Conservation (phyloP, 2,797 vertebrate genomes). For the Platalea minor region DNA sequence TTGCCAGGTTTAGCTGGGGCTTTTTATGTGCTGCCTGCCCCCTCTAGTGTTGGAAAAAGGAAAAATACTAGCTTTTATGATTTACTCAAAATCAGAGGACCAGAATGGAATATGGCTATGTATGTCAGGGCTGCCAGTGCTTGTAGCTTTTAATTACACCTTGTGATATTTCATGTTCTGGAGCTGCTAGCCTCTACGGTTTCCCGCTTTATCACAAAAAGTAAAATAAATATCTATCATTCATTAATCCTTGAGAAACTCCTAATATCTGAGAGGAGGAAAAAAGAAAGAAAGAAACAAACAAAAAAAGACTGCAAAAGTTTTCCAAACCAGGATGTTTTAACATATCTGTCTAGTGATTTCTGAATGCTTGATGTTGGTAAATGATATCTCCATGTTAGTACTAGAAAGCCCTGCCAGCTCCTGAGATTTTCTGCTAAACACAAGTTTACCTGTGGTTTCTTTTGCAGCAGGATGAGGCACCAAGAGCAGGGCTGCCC, state of each 20-base stretch:
- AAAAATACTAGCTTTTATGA: not conserved
- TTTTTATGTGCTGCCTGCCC: conserved; percentile 14
- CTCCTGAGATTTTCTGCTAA: not conserved
- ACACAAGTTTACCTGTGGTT: not conserved
- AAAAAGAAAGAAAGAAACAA: not conserved
- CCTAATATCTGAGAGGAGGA: not conserved
- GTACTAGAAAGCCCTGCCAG: not conserved
- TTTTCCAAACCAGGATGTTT: not conserved
- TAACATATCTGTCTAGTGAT: not conserved
- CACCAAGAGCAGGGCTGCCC: not conserved
- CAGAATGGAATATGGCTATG: not conserved
- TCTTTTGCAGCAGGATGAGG: not conserved
- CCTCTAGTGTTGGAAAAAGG: conserved; percentile 23
- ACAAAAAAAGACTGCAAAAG: not conserved
- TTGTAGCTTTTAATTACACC: not conserved
- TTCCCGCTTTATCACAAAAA: not conserved
- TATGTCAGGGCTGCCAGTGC: accelerated
- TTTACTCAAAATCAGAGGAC: not conserved
- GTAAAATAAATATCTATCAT: not conserved
- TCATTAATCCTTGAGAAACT: not conserved
- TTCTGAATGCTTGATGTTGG: not conserved
- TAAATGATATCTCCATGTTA: not conserved
- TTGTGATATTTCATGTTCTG: not conserved
- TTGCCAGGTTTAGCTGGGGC: not conserved
- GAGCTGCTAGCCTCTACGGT: not conserved